Conservation (phyloP, 1,140 invertebrate genomes). For the Aphaenogaster ashmeadi region DNA sequence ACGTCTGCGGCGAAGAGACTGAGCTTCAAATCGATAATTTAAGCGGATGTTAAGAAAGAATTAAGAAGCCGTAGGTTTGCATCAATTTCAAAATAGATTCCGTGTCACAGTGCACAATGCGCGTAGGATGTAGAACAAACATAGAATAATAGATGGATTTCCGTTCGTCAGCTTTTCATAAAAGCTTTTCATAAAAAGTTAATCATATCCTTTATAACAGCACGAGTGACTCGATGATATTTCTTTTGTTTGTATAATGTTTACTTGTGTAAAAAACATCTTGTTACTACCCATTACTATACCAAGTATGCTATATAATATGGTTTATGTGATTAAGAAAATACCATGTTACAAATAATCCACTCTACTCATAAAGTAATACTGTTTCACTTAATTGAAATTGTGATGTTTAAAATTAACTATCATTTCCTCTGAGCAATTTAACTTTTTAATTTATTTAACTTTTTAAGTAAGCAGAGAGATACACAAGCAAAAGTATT, state of each 20-base stretch:
- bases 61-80: slow-evolving; percentile 33
- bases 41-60: slow-evolving; percentile 27
- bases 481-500: neutral
- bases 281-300: neutral
- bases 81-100: slow-evolving; percentile 33
- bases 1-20: neutral
- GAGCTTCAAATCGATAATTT: slow-evolving; percentile 37
- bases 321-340: neutral
- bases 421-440: neutral
- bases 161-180: neutral
- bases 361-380: too few species aligned
- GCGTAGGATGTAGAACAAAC: neutral
- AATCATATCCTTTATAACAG: neutral
- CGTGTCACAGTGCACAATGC: neutral
- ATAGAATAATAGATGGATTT: slow-evolving; percentile 21
- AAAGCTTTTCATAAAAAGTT: neutral
- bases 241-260: neutral
- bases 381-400: neutral
- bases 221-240: neutral
- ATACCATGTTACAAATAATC: neutral
- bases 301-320: neutral
- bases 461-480: neutral
- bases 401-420: neutral
- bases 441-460: neutral
- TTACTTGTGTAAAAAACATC: neutral